These are phyloP conservation scores for Hymenopus coronatus DNA, from an alignment of 2,888 invertebrate species.

Conservation along the genomic window DNA sequence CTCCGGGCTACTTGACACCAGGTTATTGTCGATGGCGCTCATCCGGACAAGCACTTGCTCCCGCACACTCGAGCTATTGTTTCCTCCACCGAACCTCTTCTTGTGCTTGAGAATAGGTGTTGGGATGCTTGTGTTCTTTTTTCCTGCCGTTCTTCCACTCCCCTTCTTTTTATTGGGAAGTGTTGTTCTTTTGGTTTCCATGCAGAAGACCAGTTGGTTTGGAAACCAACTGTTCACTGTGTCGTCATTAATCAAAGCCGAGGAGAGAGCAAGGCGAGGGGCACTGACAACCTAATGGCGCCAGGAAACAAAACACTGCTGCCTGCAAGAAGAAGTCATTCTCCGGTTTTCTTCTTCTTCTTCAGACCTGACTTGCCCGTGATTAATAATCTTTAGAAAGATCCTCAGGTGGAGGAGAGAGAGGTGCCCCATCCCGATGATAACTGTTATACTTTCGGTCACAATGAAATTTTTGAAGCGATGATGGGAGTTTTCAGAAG, in stretches of 20 bases:
- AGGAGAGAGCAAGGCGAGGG: slow-evolving; percentile 2
- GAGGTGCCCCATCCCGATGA: background rate
- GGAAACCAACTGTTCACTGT: slow-evolving; percentile 23
- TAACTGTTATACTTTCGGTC: background rate
- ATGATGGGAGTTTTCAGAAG: background rate
- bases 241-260: slow-evolving; percentile 24
- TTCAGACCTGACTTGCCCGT: background rate
- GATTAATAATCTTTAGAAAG: slow-evolving; percentile 9
- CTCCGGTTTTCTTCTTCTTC: background rate
- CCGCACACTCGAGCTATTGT: background rate
- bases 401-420: background rate
- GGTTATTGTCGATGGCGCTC: background rate
- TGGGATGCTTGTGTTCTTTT: slow-evolving; percentile 1
- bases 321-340: background rate
- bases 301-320: slow-evolving; percentile 24
- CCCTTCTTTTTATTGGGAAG: background rate
- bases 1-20: too few species aligned
- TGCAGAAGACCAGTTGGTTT: slow-evolving; percentile 14
- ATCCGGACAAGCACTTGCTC: background rate
- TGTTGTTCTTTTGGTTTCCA: background rate
- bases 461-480: background rate
- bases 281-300: slow-evolving; percentile 26
- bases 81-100: background rate
- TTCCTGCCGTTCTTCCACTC: background rate
- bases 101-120: background rate